Base-by-base conservation (phyloP, 2,797 vertebrate species). In the Neosilurus mollespiculum region DNA sequence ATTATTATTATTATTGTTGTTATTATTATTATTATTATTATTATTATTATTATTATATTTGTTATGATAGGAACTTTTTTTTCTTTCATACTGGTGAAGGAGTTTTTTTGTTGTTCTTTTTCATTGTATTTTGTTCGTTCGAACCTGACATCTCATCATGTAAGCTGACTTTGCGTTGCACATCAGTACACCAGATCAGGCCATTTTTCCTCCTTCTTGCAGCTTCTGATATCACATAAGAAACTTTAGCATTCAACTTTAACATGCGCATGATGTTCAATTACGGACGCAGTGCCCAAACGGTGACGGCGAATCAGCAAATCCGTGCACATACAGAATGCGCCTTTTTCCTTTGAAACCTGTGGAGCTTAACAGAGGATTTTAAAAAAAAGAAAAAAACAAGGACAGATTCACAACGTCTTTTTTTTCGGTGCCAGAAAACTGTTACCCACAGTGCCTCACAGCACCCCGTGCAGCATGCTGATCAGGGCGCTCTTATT, bases 51-150 rank as follows among this genome's bases (percentile, higher is more conserved):
- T 94, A 94, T 91, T 94, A 94, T 94, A 94, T 94, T 95, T 95
- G 93, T 94, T 94, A 94, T 94, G 91, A 93, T 89, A 91, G 59
- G 77, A 94, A 90, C 90, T 91, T 89, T 91, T 92, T 90, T 90
- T 65, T 76, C 69, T 64, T 82, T 81, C 26, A 80, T 85, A 66
- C 76, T 88, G 82, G 90, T 92, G 91, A 90, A 91, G 92, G 91
- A 92, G 88, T 91, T 90, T 89, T 89, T 82, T 81, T 84, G 80
- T 81, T 85, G 86, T 30, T 30, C 30, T 30, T 30, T 30, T 88
- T 16, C 30, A 30, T 43, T 43, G 43, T 15, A 0, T 58, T 18
- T 58, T 16, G 18, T 22, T 61, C 18, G 16, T 56, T 11, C 11
- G 43, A 64, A 26, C 62, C 24, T 64, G 62, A 26, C 0, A 6